Evolutionary conservation across 2,797 vertebrate genomes (phyloP).

Genomic region (Furcifer pardalis): DNA sequence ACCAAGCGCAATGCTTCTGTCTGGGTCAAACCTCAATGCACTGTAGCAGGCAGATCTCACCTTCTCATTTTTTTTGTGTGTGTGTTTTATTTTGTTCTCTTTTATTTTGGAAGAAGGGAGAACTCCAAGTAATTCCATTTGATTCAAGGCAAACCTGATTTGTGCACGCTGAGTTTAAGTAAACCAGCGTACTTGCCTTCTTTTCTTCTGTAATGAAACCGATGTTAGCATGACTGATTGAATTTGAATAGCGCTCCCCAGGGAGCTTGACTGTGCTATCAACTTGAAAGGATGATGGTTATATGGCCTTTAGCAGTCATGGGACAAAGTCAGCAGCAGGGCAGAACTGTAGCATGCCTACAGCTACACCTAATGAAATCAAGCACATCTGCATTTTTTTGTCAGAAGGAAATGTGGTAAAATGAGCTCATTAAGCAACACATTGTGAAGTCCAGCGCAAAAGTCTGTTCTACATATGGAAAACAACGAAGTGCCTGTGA

Average conservation of each 20-base stretch:
- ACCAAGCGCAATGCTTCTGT: not conserved
- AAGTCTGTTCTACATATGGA: not conserved
- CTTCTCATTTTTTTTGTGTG: not conserved
- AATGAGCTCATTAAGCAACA: conserved; percentile 37
- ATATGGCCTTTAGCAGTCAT: conserved; percentile 72
- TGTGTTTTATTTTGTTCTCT: not conserved
- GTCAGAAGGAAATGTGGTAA: conserved; percentile 57
- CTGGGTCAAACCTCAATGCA: not conserved
- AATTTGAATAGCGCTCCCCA: conserved; percentile 69
- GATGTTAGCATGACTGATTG: conserved; percentile 71
- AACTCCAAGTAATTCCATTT: not conserved
- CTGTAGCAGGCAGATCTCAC: not conserved
- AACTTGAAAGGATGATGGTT: conserved; percentile 72
- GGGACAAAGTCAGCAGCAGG: conserved; percentile 66
- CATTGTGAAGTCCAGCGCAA: not conserved
- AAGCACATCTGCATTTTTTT: conserved; percentile 67
- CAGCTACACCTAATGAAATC: conserved; percentile 70
- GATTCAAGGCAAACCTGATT: not conserved
- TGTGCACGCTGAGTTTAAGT: conserved; percentile 9
- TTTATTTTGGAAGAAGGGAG: not conserved
- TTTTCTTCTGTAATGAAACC: conserved; percentile 69
- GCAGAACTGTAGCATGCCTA: conserved; percentile 60
- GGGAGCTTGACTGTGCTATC: conserved; percentile 69
- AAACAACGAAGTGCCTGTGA: not conserved
- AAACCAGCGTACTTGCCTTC: conserved; percentile 37